A percentile compares a stretch with the other conserved stretches of the same genome.
Conservation (phyloP, 2,113 vertebrate genomes). For the Lonchura striata region DNA sequence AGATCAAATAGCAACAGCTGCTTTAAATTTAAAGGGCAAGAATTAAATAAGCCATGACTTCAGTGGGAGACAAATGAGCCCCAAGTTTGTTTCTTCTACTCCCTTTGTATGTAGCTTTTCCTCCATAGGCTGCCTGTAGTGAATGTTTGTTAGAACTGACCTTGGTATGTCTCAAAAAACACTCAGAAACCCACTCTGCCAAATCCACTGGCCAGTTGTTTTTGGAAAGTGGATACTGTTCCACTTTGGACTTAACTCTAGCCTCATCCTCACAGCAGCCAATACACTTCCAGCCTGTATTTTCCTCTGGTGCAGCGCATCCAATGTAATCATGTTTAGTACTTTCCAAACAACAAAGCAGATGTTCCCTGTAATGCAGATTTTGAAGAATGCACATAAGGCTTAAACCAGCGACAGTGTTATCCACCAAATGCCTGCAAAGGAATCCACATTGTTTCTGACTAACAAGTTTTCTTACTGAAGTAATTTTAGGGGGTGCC, state of each 20-base stretch:
- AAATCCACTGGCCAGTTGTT: constrained; percentile 34
- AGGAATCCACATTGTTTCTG: constrained; percentile 34
- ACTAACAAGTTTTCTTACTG: constrained; percentile 61
- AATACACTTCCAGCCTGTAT: neutral
- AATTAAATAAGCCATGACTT: constrained; percentile 26
- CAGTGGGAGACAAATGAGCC: neutral
- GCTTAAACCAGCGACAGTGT: constrained; percentile 39
- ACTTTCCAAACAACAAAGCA: constrained; percentile 66
- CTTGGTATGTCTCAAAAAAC: neutral
- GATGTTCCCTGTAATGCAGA: constrained; percentile 56
- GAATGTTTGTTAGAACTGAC: neutral
- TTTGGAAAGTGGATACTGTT: constrained; percentile 18
- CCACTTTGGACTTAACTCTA: constrained; percentile 3
- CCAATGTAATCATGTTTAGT: constrained; percentile 3
- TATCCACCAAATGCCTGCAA: constrained; percentile 53
- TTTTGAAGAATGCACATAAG: constrained; percentile 50
- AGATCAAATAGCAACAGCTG: constrained; percentile 45
- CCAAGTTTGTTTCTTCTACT: neutral
- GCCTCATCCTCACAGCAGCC: constrained; percentile 12
- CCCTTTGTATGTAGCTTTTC: neutral
- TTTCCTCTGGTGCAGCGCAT: constrained; percentile 21
- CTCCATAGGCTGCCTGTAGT: neutral
- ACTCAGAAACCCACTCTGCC: neutral
- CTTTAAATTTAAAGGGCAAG: constrained; percentile 58
- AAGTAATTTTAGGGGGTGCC: constrained; percentile 60